Evolutionary conservation across 2,888 invertebrate species (phyloP).

Genomic region (Tholera decimalis): DNA sequence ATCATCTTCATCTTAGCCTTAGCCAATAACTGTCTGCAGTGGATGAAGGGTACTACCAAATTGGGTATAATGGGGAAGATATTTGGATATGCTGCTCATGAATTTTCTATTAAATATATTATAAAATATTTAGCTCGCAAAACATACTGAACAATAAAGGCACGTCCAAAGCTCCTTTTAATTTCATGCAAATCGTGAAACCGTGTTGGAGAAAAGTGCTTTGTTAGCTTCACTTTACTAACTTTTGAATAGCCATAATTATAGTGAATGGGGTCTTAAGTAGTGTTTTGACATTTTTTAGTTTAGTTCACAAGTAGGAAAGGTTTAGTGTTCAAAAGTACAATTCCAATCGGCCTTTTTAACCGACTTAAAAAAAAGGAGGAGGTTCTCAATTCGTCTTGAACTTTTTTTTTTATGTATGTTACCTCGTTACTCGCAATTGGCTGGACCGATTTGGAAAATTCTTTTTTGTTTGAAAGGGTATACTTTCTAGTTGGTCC

Average conservation of each 20-base stretch:
- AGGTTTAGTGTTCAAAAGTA: background rate
- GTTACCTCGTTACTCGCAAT: too few relatives aligned
- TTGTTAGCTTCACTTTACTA: constrained; percentile 35
- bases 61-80: constrained; percentile 36
- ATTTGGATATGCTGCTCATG: constrained; percentile 33
- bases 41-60: constrained; percentile 6
- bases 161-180: constrained; percentile 34
- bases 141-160: constrained; percentile 36
- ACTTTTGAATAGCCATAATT: constrained; percentile 19
- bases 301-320: background rate
- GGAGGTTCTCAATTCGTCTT: too few relatives aligned
- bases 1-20: constrained; percentile 22
- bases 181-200: constrained; percentile 30
- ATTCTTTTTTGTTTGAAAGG: too few relatives aligned
- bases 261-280: constrained; percentile 2
- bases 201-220: constrained; percentile 24
- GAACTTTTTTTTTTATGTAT: too few relatives aligned
- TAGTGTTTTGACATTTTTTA: background rate
- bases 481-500: too few relatives aligned
- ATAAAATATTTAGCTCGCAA: constrained; percentile 19
- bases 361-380: too few relatives aligned
- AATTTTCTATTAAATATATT: constrained; percentile 20
- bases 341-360: background rate
- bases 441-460: too few relatives aligned
- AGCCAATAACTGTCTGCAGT: background rate